Conservation (phyloP, 92 coral and sea anemone genomes). For the Zoanthus sansibaricus region DNA sequence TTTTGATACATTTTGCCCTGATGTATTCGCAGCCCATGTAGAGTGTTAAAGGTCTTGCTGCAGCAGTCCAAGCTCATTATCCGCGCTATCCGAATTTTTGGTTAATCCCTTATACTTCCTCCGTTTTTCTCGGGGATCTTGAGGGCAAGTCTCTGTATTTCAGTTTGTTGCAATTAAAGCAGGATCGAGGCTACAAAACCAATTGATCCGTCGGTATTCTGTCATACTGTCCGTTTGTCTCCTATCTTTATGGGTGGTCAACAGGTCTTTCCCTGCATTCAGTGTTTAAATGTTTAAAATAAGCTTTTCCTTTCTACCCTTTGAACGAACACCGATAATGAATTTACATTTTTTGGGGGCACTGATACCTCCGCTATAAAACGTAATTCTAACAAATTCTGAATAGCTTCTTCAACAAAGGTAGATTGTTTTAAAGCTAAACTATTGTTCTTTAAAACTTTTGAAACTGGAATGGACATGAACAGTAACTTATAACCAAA, state of each 20-base stretch:
- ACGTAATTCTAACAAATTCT: not conserved
- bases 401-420: constrained; percentile 37
- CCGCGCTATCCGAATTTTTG: too few species aligned
- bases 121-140: too few species aligned
- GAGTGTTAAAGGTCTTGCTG: too few species aligned
- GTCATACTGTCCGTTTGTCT: not conserved
- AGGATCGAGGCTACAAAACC: constrained; percentile 1
- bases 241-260: not conserved
- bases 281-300: not conserved
- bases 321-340: constrained; percentile 33
- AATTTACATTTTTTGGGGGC: constrained; percentile 42
- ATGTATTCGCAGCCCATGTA: too few species aligned
- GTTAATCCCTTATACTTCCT: too few species aligned
- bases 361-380: constrained; percentile 8
- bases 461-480: not conserved
- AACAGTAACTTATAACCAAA: constrained; percentile 22
- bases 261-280: too few species aligned
- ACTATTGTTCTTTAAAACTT: constrained; percentile 6
- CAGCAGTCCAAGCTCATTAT: too few species aligned
- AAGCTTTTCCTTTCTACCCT: constrained; percentile 46
- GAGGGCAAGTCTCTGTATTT: too few species aligned
- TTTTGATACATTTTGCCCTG: too few species aligned
- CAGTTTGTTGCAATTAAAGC: not conserved
- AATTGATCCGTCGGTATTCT: not conserved
- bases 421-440: not conserved